phyloP scores from a whole-genome alignment of 2,888 invertebrate species.

The Geophilus truncorum region DNA sequence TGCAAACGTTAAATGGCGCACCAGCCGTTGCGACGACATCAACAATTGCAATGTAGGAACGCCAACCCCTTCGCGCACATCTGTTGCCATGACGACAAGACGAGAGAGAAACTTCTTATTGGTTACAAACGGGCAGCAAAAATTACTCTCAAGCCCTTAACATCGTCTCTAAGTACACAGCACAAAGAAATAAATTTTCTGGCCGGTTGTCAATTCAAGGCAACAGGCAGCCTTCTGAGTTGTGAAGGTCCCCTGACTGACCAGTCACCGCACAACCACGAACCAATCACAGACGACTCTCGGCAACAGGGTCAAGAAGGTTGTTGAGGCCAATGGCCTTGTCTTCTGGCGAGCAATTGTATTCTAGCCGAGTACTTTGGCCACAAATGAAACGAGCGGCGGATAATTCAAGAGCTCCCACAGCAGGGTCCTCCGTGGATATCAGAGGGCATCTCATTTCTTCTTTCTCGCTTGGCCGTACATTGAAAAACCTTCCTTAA shows the following conservation, averaged over 20 bases:
- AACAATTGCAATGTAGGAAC: not conserved
- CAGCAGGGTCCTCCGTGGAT: not conserved
- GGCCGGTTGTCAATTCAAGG: not conserved
- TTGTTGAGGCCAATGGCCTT: not conserved
- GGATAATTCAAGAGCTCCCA: slow-evolving; percentile 23
- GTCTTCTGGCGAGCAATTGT: slow-evolving; percentile 2
- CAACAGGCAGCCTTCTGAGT: not conserved
- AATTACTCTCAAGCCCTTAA: not conserved
- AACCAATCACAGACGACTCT: not conserved
- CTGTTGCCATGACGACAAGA: not conserved
- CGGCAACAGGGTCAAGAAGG: not conserved
- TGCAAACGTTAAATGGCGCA: not conserved
- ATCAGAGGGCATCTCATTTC: slow-evolving; percentile 25
- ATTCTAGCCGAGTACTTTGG: slow-evolving; percentile 8
- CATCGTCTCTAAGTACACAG: not conserved
- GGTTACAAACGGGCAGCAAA: not conserved
- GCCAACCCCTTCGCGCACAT: not conserved
- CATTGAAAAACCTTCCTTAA: slow-evolving; percentile 14
- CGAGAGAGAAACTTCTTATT: not conserved
- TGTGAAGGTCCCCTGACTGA: not conserved
- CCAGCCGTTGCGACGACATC: slow-evolving; percentile 21
- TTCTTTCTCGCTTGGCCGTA: slow-evolving; percentile 4
- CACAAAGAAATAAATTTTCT: not conserved
- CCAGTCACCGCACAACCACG: not conserved
- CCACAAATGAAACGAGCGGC: slow-evolving; percentile 6